Evolutionary conservation across 2,113 vertebrate genomes (phyloP), one percentile per base, ranked within the genome.

Genomic region (Lates calcarifer): DNA sequence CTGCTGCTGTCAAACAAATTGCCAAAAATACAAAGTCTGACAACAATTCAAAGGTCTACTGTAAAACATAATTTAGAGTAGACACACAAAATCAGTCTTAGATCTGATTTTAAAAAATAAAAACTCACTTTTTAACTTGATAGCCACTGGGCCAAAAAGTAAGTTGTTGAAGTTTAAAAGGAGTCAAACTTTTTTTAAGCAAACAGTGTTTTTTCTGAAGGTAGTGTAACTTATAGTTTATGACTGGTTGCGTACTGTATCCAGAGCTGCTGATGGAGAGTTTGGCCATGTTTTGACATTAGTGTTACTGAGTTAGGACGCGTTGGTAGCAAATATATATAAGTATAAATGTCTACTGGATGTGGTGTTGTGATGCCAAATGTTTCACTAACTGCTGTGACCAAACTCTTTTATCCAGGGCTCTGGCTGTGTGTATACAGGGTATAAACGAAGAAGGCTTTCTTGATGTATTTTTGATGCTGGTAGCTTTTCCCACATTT

Each of bases 401-500:
- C 39, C 81, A 78, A 79, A 83, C 69, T 77, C 45, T 43, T 28
- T 20, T 2, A 35, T 49, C 56, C 51, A 26, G 77, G 63, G 83
- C 80, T 85, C 88, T 85, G 84, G 77, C 71, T 86, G 78, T 87
- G 83, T 89, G 74, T 86, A 80, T 81, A 94, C 92, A 92, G 90
- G 91, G 90, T 92, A 90, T 73, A 85, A 91, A 88, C 10, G 20
- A 72, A 74, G 71, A 87, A 78, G 82, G 79, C 55, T 92, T 90
- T 89, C 88, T 85, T 89, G 69, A 80, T 92, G 86, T 84, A 75
- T 87, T 90, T 87, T 81, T 82, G 55, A 90, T 64, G 79, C 67
- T 80, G 61, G 84, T 90, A 90, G 82, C 78, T 87, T 91, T 90
- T 93, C 89, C 87, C 92, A 92, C 90, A 90, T 84, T 92, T 90